These are phyloP conservation scores for Smithornis capensis DNA, from an alignment of 2,113 vertebrate species.

Conservation along the genomic window DNA sequence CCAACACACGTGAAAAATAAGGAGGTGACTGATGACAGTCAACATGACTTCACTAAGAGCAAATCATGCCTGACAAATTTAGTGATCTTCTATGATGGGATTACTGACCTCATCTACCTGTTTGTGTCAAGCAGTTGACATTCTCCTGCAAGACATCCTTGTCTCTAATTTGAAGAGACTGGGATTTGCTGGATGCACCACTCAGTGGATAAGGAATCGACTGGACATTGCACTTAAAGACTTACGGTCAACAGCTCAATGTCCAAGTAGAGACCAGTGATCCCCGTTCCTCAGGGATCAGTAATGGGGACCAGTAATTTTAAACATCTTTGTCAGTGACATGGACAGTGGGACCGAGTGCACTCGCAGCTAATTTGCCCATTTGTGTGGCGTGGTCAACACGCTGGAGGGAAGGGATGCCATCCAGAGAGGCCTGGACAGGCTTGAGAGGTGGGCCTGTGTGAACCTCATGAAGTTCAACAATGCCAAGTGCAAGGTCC, in stretches of 20 bases:
- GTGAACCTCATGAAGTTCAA: neutral
- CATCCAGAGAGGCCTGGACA: neutral
- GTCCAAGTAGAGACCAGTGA: neutral
- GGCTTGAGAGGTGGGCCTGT: neutral
- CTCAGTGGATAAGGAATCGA: neutral
- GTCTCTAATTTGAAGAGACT: neutral
- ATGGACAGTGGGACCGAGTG: neutral
- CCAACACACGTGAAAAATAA: neutral
- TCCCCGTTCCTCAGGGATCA: neutral
- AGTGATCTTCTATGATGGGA: neutral
- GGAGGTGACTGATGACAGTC: neutral
- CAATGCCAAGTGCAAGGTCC: neutral
- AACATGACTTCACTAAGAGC: neutral
- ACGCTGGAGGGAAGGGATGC: neutral
- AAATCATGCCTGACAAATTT: neutral
- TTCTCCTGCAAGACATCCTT: neutral
- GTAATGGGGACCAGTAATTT: neutral
- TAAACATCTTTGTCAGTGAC: neutral
- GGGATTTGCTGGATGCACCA: neutral
- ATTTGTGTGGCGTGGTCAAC: neutral
- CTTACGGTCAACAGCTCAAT: fast-evolving
- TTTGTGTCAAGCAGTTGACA: neutral
- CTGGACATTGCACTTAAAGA: neutral
- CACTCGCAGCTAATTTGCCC: neutral
- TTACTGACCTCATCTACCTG: neutral